Conservation (phyloP, 1,140 invertebrate species). For the Anoplolepis gracilipes region DNA sequence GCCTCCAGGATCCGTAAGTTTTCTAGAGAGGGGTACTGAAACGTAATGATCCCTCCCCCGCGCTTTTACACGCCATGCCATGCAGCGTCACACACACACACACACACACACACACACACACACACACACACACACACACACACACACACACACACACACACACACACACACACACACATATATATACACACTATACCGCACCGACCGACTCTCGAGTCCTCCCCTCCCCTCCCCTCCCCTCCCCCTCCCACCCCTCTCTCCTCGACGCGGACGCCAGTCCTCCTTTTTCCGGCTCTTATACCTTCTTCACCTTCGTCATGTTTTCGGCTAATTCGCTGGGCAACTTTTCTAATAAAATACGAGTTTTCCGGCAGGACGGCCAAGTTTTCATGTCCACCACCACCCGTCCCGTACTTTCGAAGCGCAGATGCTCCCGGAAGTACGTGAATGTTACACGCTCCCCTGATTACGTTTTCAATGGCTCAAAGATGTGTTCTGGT, state of each 20-base stretch:
- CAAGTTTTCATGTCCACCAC: slow-evolving; percentile 38
- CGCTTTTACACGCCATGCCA: background rate
- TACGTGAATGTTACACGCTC: background rate
- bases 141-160: no score
- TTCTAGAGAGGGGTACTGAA: slow-evolving; percentile 35
- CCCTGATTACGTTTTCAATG: slow-evolving; percentile 22
- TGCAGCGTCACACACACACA: background rate
- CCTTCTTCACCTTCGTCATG: slow-evolving; percentile 51
- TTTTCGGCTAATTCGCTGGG: slow-evolving; percentile 49
- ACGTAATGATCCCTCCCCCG: slow-evolving; percentile 49
- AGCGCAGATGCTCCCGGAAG: slow-evolving; percentile 12
- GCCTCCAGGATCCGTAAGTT: slow-evolving; percentile 55
- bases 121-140: no score
- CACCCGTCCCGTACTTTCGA: slow-evolving; percentile 13
- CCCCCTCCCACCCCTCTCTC: no score
- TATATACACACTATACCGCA: background rate
- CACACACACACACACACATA: no score
- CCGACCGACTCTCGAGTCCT: slow-evolving; percentile 15
- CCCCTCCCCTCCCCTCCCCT: no score
- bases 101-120: no score
- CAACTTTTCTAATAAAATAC: slow-evolving; percentile 69
- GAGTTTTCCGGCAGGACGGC: slow-evolving; percentile 47
- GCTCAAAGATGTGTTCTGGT: background rate
- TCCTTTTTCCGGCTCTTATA: slow-evolving; percentile 52
- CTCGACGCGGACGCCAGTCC: background rate